Base-by-base conservation (phyloP, 2,888 invertebrate species). In the Sphaeridia pumilis region DNA sequence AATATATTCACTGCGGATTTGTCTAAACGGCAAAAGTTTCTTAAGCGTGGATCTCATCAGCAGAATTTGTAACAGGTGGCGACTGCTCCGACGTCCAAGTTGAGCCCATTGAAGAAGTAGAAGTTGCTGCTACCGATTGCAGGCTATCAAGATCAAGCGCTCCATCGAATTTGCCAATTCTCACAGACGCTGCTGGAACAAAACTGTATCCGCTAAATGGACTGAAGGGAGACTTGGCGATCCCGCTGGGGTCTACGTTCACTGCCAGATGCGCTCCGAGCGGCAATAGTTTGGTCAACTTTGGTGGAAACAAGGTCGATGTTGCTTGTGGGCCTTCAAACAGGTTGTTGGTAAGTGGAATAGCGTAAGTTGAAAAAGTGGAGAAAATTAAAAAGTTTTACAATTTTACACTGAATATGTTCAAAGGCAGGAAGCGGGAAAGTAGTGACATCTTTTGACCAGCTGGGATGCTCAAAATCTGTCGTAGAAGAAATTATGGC, bases 391-490 rank as follows among this genome's bases (percentile, higher is more conserved):
- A n/a, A 22, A 20, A 35, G 17, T 14, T 21, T 14, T 36, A 4
- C n/a, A 14, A 28, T 25, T 41, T n/a, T 10, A 12, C 7, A 7
- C 7, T 12, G 7, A 41, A 12, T 17, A 12, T 12, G 7, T 12
- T 43, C 24, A 25, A 21, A 25, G 22, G 22, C 22, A 7, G 24
- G 24, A 22, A 14, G 44, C 4, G 22, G 22, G 7, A 43, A 21
- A 12, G 27, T 26, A 2, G 3, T 46, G 5, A 51, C 49, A 2
- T 46, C 43, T 22, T 60, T 56, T 34, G 10, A 48, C 1, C 25
- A 54, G 14, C 27, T 63, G 7, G 63, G 60, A 17, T 63, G 63
- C 35, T 31, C 17, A n/a, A 50, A 52, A 5, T 46, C 41, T 22
- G 26, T 56, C 7, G 54, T 50, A 38, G 63, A 63, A 52, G 52